Evolutionary conservation across 2,797 vertebrate genomes (phyloP).

Genomic region (Tokudaia muenninki): DNA sequence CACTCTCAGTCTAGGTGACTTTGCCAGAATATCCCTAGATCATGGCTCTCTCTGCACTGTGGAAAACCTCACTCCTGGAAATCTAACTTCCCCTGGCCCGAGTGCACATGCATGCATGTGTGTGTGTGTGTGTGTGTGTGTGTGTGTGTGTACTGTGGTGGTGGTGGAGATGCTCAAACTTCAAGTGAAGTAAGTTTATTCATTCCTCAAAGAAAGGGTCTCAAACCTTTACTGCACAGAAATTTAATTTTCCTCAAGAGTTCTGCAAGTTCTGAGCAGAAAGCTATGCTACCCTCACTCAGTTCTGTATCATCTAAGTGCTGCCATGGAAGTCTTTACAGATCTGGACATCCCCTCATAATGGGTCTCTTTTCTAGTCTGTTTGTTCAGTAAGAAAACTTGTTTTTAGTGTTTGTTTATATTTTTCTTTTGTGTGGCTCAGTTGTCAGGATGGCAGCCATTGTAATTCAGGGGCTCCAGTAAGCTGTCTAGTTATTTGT

Average conservation of each 20-base stretch:
- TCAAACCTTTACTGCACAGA: conserved; percentile 41
- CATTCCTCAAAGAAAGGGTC: conserved; percentile 41
- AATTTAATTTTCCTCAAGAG: conserved; percentile 31
- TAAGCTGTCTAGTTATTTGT: background rate
- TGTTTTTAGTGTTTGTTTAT: background rate
- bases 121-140: background rate
- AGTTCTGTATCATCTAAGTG: background rate
- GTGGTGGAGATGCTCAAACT: background rate
- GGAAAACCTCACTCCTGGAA: conserved; percentile 3
- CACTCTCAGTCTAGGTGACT: background rate
- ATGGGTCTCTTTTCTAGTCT: background rate
- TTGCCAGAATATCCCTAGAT: background rate
- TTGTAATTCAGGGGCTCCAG: background rate
- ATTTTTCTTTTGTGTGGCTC: background rate
- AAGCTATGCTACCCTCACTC: background rate
- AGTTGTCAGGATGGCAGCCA: no score
- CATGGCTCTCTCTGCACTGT: background rate
- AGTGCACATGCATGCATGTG: no score
- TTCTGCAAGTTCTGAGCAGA: conserved; percentile 16
- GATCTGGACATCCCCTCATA: background rate
- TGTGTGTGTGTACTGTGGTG: background rate
- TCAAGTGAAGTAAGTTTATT: conserved; percentile 39
- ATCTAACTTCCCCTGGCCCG: conserved; percentile 21
- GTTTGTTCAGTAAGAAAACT: background rate
- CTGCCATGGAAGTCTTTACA: background rate